Base-by-base conservation (phyloP, 1,140 invertebrate species). In the Mactra quadrangularis region DNA sequence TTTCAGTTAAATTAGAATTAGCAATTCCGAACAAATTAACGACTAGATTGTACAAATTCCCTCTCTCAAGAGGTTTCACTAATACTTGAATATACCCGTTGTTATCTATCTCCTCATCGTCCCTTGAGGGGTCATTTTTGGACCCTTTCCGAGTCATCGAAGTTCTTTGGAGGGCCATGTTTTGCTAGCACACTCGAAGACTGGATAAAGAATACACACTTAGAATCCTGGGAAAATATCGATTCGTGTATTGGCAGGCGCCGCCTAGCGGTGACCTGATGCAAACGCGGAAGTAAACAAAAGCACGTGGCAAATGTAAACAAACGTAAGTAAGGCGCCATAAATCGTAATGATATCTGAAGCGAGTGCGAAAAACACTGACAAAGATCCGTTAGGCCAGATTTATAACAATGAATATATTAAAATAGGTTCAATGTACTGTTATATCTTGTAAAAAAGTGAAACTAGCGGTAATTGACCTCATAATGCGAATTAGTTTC, bases 81-180 rank as follows among this genome's bases (percentile, higher is more conserved):
- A 91, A 85, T 59, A 91, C 86, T 77, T 91, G 90, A 68, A 92
- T 89, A 70, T 92, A 92, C 38, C 91, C 91, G 82, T 91, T 91
- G 78, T 91, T 91, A 83, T 92, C 91, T 22, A 85, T 68, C 31
- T 90, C 90, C 19, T 89, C 88, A 19, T 88, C 86, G n/a, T 92
- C 91, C 79, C 91, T 91, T n/a, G 89, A 87, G 52, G 85, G 72
- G 50, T 90, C 91, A 78, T 90, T 90, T 87, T 89, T 90, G 1
- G 91, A 90, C 64, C 91, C 89, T 83, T 89, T 88, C 52, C 90
- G 70, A 33, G 86, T 86, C 50, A 86, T 53, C 29, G 88, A 86
- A 70, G 84, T 82, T 72, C 90, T 79, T 72, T 88, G 87, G 75
- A 88, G 70, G 85, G 90, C 89, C 90, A 91, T 91, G 84, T 89